Evolutionary conservation across 2,888 invertebrate species (phyloP), one percentile per base, ranked within the genome.

Genomic region (Troglohyphantes excavatus): DNA sequence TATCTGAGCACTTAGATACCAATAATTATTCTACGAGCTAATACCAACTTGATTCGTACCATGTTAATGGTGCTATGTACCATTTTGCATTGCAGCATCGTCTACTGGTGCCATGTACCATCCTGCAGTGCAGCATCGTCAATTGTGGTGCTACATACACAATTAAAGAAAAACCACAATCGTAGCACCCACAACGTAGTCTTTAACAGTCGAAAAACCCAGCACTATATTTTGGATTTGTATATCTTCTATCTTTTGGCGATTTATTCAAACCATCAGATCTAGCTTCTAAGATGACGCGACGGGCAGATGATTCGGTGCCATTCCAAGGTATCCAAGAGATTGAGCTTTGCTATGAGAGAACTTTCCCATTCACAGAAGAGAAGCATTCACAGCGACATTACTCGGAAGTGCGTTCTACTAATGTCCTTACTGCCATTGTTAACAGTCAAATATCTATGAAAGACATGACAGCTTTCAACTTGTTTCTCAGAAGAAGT

Each of bases 361-460:
- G 63, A 63, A 63, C 63, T 63, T 63, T 63, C 13, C 21, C 63
- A 26, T 9, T 63, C 72, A 26, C 72, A 72, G 19, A 26, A 13
- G 11, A 23, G 78, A 78, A 78, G 63, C 78, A 78, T 78, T 78
- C 78, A 78, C 78, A 78, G 63, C 63, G 78, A 63, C 78, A 78
- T 39, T 68, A 39, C 23, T 39, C 11, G 76, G 76, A 65, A 78
- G 39, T 78, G 39, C 63, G 63, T 65, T 78, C 76, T 76, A 59
- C 78, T 72, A 72, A 21, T 78, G 78, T 78, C 78, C 63, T 78
- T 78, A 78, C 78, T 78, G 78, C 78, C 78, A 78, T 63, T 78
- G 78, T 78, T 78, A 78, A 78, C 39, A 78, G 78, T 78, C 63
- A 63, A 78, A 78, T 78, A 78, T 78, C 78, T 78, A 78, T 78